Conservation (phyloP, 2,888 invertebrate species). For the Polyploca ridens region DNA sequence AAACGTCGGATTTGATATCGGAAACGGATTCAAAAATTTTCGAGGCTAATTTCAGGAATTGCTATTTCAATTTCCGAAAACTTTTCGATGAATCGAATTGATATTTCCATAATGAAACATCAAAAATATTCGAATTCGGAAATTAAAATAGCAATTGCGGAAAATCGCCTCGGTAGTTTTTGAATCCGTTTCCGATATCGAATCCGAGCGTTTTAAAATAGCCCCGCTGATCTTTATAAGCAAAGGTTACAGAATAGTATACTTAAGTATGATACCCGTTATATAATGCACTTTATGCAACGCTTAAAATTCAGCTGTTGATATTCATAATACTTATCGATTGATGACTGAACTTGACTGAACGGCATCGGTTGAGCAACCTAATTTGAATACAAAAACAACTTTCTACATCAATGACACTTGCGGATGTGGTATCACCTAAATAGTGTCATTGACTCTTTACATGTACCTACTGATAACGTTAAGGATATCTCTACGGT, state of each 20-base stretch:
- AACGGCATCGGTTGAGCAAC: conserved; percentile 37
- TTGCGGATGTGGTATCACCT: conserved; percentile 43
- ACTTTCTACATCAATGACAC: conserved; percentile 54
- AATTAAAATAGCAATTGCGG: too few relatives aligned
- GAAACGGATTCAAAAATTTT: too few relatives aligned
- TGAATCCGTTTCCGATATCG: too few relatives aligned
- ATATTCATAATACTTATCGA: conserved; percentile 22
- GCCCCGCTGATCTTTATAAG: too few relatives aligned
- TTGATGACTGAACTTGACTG: conserved; percentile 36
- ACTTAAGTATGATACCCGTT: not conserved
- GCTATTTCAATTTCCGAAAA: too few relatives aligned
- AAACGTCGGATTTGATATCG: too few relatives aligned
- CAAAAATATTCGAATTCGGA: too few relatives aligned
- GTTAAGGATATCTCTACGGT: conserved; percentile 12
- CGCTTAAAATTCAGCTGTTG: not conserved
- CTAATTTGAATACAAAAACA: conserved; percentile 63
- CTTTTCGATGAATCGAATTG: too few relatives aligned
- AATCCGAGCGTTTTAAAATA: too few relatives aligned
- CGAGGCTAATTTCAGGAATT: too few relatives aligned
- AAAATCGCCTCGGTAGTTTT: too few relatives aligned
- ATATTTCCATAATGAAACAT: too few relatives aligned
- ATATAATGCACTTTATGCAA: not conserved
- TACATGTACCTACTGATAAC: conserved; percentile 31
- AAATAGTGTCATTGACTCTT: conserved; percentile 56
- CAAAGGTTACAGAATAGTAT: not conserved